Evolutionary conservation across 2,888 invertebrate genomes (phyloP), one percentile per base, ranked within the genome.

Genomic region (Archips crataeganus): DNA sequence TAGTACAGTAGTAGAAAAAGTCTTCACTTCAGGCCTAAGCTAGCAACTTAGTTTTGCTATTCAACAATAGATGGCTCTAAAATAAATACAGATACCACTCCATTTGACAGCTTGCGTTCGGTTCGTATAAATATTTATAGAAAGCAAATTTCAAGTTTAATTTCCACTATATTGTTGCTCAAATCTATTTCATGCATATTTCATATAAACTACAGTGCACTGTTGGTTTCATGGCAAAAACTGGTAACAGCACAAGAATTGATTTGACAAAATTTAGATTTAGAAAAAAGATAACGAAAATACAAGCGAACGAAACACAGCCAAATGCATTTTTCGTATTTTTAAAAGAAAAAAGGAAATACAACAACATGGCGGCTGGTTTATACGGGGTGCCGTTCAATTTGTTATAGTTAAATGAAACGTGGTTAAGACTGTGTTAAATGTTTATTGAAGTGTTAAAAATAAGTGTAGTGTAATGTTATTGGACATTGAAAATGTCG

Each of bases 401-500:
- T 13, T 54, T 13, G 60, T 51, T 74, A 57, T 68, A 70, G 60
- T 54, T 64, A 39, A 23, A 23, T 23, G 23, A 23, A 23, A 23
- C 23, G 23, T 23, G 23, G 23, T 23, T 23, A 23, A 68, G 42
- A 11, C 23, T 51, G 32, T 62, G 49, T 65, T 49, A 54, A 61
- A 64, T 49, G 65, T 74, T 65, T 54, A 42, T 23, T 23, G 4
- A 61, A 39, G 65, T 70, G 60, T 69, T 60, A 15, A 57, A 59
- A 49, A 15, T 49, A 59, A 65, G 60, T 74, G 59, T 64, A 64
- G 70, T 74, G 74, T 74, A 65, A 69, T 69, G 73, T 75, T 72
- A 75, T 73, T 65, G 36, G 73, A 70, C 67, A 59, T 66, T 70
- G 36, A 86, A 83, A 80, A 90, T 90, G 90, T 79, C 88, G 71